These are phyloP conservation scores for Sebastes matsubarae DNA, from an alignment of 2,797 vertebrate species.

Conservation along the genomic window DNA sequence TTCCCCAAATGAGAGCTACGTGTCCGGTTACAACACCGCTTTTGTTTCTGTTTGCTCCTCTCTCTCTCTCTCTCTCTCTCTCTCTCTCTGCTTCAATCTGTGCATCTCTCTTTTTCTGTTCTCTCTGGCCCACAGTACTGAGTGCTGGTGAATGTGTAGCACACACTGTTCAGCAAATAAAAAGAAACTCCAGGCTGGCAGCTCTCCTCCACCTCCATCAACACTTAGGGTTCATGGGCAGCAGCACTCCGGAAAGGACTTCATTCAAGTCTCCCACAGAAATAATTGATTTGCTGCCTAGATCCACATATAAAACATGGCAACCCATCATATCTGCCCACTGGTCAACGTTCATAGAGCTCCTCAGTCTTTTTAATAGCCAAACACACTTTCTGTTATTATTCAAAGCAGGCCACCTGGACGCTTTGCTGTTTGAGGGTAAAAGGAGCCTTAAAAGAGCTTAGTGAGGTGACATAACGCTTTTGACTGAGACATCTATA, in stretches of 20 bases:
- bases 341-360: conserved; percentile 14
- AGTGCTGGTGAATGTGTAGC: conserved; percentile 30
- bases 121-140: conserved; percentile 22
- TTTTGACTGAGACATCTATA: background rate
- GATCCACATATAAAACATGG: conserved; percentile 23
- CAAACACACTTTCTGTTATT: conserved; percentile 19
- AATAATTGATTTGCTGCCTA: conserved; percentile 33
- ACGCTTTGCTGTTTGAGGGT: conserved; percentile 25
- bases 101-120: conserved; percentile 1
- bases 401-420: conserved; percentile 47
- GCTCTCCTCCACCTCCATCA: conserved; percentile 30
- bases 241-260: conserved; percentile 8
- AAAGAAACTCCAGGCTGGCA: conserved; percentile 32
- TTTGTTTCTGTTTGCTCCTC: conserved; percentile 58
- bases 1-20: conserved; percentile 65
- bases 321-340: conserved; percentile 12
- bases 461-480: conserved; percentile 17
- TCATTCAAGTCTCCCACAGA: conserved; percentile 16
- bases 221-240: conserved; percentile 28
- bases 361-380: conserved; percentile 1
- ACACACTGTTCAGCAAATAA: conserved; percentile 44
- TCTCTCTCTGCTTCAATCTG: conserved; percentile 27
- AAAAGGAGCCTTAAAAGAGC: conserved; percentile 29
- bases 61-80: background rate
- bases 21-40: conserved; percentile 70